Conservation (phyloP, 2,888 invertebrate genomes). For the Eristalis tenax region DNA sequence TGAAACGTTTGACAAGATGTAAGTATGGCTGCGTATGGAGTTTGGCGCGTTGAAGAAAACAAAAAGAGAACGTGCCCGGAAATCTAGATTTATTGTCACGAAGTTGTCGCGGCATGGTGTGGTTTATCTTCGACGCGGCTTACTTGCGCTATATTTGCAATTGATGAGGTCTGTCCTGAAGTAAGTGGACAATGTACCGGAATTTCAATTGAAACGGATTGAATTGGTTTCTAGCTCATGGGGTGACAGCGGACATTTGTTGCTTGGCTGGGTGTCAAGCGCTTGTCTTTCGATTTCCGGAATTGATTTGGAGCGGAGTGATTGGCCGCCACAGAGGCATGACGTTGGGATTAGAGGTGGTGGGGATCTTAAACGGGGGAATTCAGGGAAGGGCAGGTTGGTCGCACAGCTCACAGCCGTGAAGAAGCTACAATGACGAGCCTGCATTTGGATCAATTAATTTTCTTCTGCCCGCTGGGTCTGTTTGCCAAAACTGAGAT, state of each 20-base stretch:
- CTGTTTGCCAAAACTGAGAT: too few species aligned
- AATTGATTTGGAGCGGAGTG: neutral
- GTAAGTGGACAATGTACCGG: conserved; percentile 29
- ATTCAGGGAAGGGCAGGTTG: too few species aligned
- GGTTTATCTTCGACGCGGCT: conserved; percentile 25
- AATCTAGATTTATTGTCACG: conserved; percentile 45
- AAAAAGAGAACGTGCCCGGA: conserved; percentile 46
- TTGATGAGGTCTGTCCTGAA: conserved; percentile 19
- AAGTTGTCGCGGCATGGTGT: neutral
- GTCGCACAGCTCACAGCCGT: too few species aligned
- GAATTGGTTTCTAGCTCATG: conserved; percentile 26
- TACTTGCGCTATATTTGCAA: conserved; percentile 6
- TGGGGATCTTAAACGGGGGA: too few species aligned
- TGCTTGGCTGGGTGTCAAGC: neutral
- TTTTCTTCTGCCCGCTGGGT: too few species aligned
- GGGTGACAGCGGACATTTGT: conserved; percentile 12
- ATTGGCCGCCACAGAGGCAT: neutral
- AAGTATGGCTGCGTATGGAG: neutral
- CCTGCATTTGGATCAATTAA: too few species aligned
- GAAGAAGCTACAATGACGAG: too few species aligned
- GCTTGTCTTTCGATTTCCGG: neutral
- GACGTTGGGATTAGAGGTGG: too few species aligned
- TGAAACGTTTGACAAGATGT: conserved; percentile 25
- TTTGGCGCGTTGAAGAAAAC: neutral
- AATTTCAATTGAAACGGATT: conserved; percentile 38